Percentiles rank a stretch among this genome's conserved stretches.
Evolutionary conservation across 2,797 vertebrate species (phyloP).

Genomic region (Malacoraja senta): DNA sequence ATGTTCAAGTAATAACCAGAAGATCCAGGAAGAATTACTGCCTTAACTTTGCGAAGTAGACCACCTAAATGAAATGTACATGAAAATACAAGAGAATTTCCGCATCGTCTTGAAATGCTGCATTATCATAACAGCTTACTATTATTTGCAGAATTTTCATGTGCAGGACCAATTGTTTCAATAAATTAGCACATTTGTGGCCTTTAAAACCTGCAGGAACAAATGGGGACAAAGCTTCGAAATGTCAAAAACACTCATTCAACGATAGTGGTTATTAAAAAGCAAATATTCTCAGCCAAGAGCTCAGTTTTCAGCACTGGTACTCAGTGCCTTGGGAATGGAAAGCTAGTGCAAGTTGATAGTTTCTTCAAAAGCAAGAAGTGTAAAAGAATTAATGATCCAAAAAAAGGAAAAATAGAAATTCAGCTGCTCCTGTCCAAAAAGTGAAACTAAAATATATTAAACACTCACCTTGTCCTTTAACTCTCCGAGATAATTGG

Average conservation of each 20-base stretch:
- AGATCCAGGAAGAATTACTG: neutral
- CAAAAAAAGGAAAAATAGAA: neutral
- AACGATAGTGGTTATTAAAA: neutral
- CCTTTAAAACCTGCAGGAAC: conserved; percentile 48
- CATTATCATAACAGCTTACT: neutral
- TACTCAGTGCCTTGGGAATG: neutral
- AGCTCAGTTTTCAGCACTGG: neutral
- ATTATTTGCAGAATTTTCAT: conserved; percentile 38
- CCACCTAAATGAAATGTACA: too few species aligned
- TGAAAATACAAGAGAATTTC: neutral
- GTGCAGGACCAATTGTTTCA: conserved; percentile 44
- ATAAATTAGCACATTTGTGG: conserved; percentile 46
- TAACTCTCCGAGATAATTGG: conserved; percentile 81
- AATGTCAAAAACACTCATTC: conserved; percentile 47
- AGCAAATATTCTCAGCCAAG: neutral
- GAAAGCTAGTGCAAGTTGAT: neutral
- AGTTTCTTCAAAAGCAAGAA: neutral
- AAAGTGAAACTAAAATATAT: neutral
- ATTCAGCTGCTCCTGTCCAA: neutral
- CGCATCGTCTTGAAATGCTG: neutral
- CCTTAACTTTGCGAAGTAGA: neutral
- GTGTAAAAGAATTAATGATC: neutral
- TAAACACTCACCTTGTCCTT: conserved; percentile 76
- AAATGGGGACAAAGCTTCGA: neutral
- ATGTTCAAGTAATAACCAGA: neutral